Evolutionary conservation across 2,888 invertebrate genomes (phyloP), one percentile per base, ranked within the genome.

Genomic region (Microctonus aethiopoides): DNA sequence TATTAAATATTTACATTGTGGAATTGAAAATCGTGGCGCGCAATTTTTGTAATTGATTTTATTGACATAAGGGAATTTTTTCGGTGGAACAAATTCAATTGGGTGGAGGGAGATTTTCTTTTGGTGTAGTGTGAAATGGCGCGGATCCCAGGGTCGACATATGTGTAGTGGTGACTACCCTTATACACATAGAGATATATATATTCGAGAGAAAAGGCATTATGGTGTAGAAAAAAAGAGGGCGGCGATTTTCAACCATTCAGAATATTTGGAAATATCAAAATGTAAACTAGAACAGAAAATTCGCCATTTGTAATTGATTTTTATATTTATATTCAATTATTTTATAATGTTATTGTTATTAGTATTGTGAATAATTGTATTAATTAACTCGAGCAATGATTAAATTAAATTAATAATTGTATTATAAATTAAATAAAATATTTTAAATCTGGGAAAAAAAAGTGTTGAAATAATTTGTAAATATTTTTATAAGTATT

Each of bases 221-320:
- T 74, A 72, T 76, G 73, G 76, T 77, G 74, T 67, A 73, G 66
- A 69, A 56, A 51, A 39, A 72, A 68, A 80, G 79, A n/a, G 76
- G 78, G 73, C 80, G 77, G 80, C 76, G 70, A 77, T 80, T 80
- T 78, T 77, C 77, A 75, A 78, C 81, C 84, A 83, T 84, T 86
- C 83, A 77, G 83, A 78, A 82, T 84, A 84, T 83, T 84, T 82
- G 81, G 80, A 76, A 84, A 81, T 83, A 80, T 81, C 79, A 79
- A 78, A 78, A 82, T 77, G 16, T 4, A 16, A 46, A 46, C 16
- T 20, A 16, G 2, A 1, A 46, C 7, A 16, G 6, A 7, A 16
- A 20, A 5, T 29, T 46, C 16, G 16, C 16, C 16, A 16, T 16
- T 46, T 46, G 16, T 16, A 46, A 16, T 46, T 29, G 3, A 29